Conservation (phyloP, 1,140 invertebrate genomes). For the Manduca sexta region DNA sequence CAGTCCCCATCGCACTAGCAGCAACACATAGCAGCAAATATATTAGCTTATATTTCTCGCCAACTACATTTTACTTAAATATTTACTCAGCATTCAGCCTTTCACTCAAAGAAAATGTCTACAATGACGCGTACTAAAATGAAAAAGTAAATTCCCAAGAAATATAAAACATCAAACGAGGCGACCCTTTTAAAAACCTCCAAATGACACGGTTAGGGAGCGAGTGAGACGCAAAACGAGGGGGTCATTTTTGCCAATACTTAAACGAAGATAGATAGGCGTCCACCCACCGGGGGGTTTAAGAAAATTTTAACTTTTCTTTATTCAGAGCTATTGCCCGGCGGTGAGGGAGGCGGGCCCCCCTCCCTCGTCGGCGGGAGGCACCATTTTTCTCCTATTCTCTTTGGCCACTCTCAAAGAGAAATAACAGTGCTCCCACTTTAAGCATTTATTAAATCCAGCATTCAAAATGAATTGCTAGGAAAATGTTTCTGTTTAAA, state of each 20-base stretch:
- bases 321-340: conserved; percentile 46
- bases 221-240: conserved; percentile 29
- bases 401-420: conserved; percentile 59
- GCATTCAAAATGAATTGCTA: conserved; percentile 54
- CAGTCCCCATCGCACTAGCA: too few species aligned
- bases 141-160: background rate
- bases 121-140: background rate
- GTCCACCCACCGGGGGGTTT: conserved; percentile 39
- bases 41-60: too few species aligned
- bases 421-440: conserved; percentile 52
- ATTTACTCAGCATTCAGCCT: too few species aligned
- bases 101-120: too few species aligned
- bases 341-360: conserved; percentile 29
- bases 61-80: too few species aligned
- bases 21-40: too few species aligned
- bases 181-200: too few species aligned
- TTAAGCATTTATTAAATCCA: conserved; percentile 64
- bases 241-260: conserved; percentile 66
- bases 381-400: conserved; percentile 60
- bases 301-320: conserved; percentile 72
- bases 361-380: conserved; percentile 20
- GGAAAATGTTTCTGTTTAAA: too few species aligned
- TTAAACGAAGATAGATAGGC: conserved; percentile 65
- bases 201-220: conserved; percentile 11
- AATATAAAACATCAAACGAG: too few species aligned